Evolutionary conservation across 1,140 invertebrate species (phyloP).

Genomic region (Caenorhabditis brenneri): DNA sequence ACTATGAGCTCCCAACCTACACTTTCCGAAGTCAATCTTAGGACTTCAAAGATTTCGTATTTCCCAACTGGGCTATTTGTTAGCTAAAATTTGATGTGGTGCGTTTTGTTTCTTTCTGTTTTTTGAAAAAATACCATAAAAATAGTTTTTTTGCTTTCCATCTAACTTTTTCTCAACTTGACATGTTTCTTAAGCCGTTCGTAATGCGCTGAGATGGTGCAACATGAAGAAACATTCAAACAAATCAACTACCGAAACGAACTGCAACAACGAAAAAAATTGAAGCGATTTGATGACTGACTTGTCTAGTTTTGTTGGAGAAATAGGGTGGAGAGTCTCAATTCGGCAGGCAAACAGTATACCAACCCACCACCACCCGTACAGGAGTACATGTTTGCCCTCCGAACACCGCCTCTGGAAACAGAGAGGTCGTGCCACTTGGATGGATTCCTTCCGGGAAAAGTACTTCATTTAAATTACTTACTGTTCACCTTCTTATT

Average conservation of each 20-base stretch:
- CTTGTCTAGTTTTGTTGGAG: constrained; percentile 13
- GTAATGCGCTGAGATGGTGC: constrained; percentile 1
- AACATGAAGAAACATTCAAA: constrained; percentile 29
- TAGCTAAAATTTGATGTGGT: too few relatives aligned
- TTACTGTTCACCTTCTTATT: neutral
- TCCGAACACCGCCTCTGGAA: constrained; percentile 25
- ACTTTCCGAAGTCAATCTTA: too few relatives aligned
- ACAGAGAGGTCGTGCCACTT: neutral
- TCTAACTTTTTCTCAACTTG: neutral
- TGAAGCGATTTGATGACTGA: constrained; percentile 31
- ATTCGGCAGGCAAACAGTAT: constrained; percentile 31
- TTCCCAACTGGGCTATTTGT: too few relatives aligned
- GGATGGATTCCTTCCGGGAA: neutral
- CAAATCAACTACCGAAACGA: constrained; percentile 8
- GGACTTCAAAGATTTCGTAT: too few relatives aligned
- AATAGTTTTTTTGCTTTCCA: neutral
- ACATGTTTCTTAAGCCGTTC: neutral
- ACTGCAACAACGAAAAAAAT: neutral
- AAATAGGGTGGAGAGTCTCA: constrained; percentile 23
- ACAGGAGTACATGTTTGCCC: constrained; percentile 31
- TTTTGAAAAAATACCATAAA: too few relatives aligned
- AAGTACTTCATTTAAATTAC: constrained; percentile 27
- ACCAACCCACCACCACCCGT: neutral
- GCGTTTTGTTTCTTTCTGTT: too few relatives aligned
- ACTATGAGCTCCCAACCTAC: too few relatives aligned